phyloP scores from a whole-genome alignment of 2,888 invertebrate species.

The Epistrophella euchroma region DNA sequence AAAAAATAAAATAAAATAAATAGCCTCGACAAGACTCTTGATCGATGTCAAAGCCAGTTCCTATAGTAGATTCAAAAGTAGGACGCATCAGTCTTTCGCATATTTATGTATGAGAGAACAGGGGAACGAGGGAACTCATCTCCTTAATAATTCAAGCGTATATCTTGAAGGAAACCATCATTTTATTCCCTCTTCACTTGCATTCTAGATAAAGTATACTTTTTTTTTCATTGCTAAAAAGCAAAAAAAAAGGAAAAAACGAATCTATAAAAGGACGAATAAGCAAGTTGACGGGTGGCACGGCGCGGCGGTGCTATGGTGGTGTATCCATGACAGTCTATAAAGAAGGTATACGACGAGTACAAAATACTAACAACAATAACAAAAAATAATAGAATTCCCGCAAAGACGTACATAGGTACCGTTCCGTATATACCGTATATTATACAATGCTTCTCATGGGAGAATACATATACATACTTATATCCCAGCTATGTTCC shows the following conservation, averaged over 20 bases:
- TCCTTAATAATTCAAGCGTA: slow-evolving; percentile 35
- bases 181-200: slow-evolving; percentile 43
- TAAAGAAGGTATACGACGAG: slow-evolving; percentile 8
- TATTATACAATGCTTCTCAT: slow-evolving; percentile 3
- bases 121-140: neutral
- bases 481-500: neutral
- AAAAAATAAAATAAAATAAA: neutral
- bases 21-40: slow-evolving; percentile 19
- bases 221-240: slow-evolving; percentile 3
- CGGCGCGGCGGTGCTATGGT: neutral
- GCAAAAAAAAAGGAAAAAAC: neutral
- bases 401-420: slow-evolving; percentile 32
- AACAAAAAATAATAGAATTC: slow-evolving; percentile 29
- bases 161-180: slow-evolving; percentile 38
- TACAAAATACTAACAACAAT: neutral
- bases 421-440: neutral
- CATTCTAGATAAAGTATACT: slow-evolving; percentile 17
- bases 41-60: slow-evolving; percentile 51
- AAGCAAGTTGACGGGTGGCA: neutral
- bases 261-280: slow-evolving; percentile 26
- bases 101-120: neutral
- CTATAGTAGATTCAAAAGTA: slow-evolving; percentile 21
- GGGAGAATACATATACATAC: slow-evolving; percentile 2
- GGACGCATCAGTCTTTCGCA: slow-evolving; percentile 20
- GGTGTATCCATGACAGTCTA: slow-evolving; percentile 41